Evolutionary conservation across 2,113 vertebrate genomes (phyloP).

Genomic region (Struthio camelus): DNA sequence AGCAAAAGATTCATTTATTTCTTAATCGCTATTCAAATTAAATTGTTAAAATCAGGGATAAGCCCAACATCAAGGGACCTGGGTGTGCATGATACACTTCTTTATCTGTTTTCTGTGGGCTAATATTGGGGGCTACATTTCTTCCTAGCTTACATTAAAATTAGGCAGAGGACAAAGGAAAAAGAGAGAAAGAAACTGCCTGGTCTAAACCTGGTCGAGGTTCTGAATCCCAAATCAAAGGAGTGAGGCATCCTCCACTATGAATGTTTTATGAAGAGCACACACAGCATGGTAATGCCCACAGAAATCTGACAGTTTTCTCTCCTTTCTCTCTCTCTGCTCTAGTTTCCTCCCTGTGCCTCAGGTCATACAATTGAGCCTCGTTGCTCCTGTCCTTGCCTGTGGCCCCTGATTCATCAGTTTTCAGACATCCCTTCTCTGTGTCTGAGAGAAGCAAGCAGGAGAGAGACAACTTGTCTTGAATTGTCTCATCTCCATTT

Average conservation of each 20-base stretch:
- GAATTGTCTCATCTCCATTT: background rate
- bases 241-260: background rate
- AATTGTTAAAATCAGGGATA: background rate
- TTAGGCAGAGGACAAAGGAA: constrained; percentile 9
- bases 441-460: constrained; percentile 11
- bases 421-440: constrained; percentile 6
- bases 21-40: background rate
- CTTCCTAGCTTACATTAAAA: constrained; percentile 43
- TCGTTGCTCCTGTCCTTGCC: constrained; percentile 60
- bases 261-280: constrained; percentile 64
- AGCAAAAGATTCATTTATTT: constrained; percentile 12
- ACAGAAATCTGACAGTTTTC: constrained; percentile 54
- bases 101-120: background rate
- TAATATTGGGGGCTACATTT: background rate
- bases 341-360: constrained; percentile 6
- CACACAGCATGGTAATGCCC: constrained; percentile 45
- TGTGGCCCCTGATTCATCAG: constrained; percentile 62
- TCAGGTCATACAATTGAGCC: constrained; percentile 42
- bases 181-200: constrained; percentile 28
- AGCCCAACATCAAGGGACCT: background rate
- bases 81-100: rapidly evolving
- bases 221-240: constrained; percentile 65
- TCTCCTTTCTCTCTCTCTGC: constrained; percentile 24
- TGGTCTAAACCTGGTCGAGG: constrained; percentile 20
- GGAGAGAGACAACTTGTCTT: constrained; percentile 2